phyloP scores from a whole-genome alignment of 2,797 vertebrate genomes.

The Euthynnus affinis region DNA sequence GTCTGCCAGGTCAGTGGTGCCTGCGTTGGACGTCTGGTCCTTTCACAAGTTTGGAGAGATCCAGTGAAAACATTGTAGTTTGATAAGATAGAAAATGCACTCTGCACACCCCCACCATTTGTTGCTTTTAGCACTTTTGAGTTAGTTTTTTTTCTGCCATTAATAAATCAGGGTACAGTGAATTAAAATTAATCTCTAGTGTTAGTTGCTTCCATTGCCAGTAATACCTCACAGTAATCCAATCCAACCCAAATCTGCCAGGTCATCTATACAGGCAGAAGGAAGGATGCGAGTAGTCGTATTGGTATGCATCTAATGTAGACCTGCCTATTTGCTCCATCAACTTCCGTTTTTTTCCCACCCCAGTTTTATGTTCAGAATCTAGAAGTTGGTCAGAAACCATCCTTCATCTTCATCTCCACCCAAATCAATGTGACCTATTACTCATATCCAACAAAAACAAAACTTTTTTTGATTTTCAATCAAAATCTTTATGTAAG shows the following conservation, averaged over 20 bases:
- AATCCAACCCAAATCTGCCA: conserved; percentile 51
- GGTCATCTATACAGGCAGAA: conserved; percentile 43
- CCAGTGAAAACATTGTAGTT: conserved; percentile 65
- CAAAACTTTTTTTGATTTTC: neutral
- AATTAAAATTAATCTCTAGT: conserved; percentile 1
- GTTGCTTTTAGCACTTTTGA: neutral
- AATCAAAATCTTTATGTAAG: neutral
- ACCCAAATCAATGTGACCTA: neutral
- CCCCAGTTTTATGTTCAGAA: neutral
- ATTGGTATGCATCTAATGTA: conserved; percentile 50
- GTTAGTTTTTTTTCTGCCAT: neutral
- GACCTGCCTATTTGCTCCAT: conserved; percentile 8
- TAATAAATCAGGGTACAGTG: conserved; percentile 12
- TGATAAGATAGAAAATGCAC: conserved; percentile 73
- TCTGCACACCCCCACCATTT: conserved; percentile 1
- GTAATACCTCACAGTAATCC: conserved; percentile 13
- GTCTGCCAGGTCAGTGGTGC: conserved; percentile 70
- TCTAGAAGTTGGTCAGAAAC: neutral
- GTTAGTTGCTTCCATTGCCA: neutral
- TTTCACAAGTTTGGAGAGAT: conserved; percentile 30
- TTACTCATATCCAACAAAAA: neutral
- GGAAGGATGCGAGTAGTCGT: conserved; percentile 47
- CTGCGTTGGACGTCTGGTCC: conserved; percentile 54
- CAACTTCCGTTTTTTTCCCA: neutral
- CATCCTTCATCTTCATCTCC: neutral